These are phyloP conservation scores for Chlorodrepanis virens DNA, from an alignment of 2,113 vertebrate genomes.

Conservation along the genomic window DNA sequence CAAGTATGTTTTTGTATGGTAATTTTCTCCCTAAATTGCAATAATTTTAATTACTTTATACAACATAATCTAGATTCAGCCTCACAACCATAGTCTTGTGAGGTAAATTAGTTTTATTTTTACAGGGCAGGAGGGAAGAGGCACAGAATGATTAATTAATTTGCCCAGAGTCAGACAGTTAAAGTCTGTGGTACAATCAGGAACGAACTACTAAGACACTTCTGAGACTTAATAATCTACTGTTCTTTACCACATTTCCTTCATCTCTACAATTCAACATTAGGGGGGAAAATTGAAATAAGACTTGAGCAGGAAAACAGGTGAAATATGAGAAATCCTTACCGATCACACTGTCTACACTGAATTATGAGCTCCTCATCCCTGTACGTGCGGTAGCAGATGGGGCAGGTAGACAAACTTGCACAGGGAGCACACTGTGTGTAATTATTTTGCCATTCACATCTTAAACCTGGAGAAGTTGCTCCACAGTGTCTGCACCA, in stretches of 20 bases:
- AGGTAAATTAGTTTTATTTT: background rate
- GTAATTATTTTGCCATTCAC: constrained; percentile 97
- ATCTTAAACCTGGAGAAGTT: constrained; percentile 85
- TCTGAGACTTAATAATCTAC: background rate
- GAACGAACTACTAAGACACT: background rate
- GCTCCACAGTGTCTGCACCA: constrained; percentile 93
- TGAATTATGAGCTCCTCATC: constrained; percentile 92
- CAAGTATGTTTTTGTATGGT: background rate
- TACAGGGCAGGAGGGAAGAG: background rate
- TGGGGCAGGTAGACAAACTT: constrained; percentile 85
- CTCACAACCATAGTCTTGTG: background rate
- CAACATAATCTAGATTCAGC: background rate
- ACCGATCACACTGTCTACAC: constrained; percentile 94
- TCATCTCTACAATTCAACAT: background rate
- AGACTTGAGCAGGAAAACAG: background rate
- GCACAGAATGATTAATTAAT: background rate
- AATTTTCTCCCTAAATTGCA: background rate
- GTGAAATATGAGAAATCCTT: background rate
- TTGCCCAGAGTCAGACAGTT: background rate
- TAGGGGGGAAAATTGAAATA: background rate
- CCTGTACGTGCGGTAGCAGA: constrained; percentile 81
- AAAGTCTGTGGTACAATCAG: background rate
- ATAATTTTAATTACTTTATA: background rate
- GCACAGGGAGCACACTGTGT: constrained; percentile 92
- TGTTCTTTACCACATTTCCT: constrained; percentile 4